Base-by-base conservation (phyloP, 1,140 invertebrate genomes). In the Diorhabda sublineata region DNA sequence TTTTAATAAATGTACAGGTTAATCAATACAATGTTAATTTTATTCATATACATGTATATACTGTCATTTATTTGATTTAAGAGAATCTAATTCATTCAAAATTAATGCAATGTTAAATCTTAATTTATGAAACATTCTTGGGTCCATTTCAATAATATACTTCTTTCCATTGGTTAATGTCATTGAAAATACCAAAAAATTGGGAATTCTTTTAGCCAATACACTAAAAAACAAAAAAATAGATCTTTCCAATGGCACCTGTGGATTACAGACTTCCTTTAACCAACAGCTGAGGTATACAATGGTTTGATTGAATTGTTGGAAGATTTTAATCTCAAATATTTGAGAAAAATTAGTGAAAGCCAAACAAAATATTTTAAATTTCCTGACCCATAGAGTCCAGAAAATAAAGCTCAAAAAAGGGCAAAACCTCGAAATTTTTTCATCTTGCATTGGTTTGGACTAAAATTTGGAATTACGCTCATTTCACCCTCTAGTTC, bases 21-120 rank as follows among this genome's bases (percentile, higher is more conserved):
- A 52, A 8, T 8, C 47, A 52, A 52, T 52, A 52, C n/a, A 8
- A 8, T 6, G 47, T 52, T 52, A 8, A 8, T 52, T n/a, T 52
- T 52, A 2, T 52, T 52, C 2, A 4, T 52, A 8, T 52, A 52
- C 47, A 52, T 3, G 6, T 52, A 8, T 52, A 52, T 43, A 62
- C 3, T 56, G 41, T 64, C 26, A 64, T 57, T 64, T 57, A 56
- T 67, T 72, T n/a, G 63, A 56, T 44, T 58, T 70, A 4, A 65
- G 60, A 26, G 9, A 69, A 61, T 66, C 69, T 43, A 74, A 63
- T 72, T 77, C 73, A 59, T 75, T 76, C 41, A 77, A 61, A 42
- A 74, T 69, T 61, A 76, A 68, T 5, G 76, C 74, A 9, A 77
- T 45, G 68, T 76, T 77, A 69, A 75, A 77, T 68, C 76, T 72